These are phyloP conservation scores for Paramuricea clavata DNA, from an alignment of 92 coral and sea anemone species.

Conservation along the genomic window DNA sequence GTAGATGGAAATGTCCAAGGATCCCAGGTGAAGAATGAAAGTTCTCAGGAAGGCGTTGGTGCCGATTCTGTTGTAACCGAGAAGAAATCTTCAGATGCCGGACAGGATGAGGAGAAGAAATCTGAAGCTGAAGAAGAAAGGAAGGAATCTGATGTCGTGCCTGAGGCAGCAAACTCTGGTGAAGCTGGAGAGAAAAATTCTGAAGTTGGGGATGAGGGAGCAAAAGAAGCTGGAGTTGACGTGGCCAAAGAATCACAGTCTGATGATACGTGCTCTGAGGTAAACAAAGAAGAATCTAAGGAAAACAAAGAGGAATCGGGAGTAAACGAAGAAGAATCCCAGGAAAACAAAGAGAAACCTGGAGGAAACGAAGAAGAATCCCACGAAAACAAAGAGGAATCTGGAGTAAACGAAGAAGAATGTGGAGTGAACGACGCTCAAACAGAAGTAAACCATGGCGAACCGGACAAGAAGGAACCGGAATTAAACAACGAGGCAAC, in stretches of 20 bases:
- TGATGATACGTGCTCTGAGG: slow-evolving; percentile 6
- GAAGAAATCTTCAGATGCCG: neutral
- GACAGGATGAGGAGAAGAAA: neutral
- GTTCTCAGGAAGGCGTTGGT: neutral
- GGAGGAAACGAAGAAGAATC: neutral
- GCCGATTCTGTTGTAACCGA: neutral
- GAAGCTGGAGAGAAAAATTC: neutral
- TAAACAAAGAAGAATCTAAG: neutral
- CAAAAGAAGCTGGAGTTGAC: neutral
- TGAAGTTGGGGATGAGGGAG: neutral
- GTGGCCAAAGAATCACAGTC: slow-evolving; percentile 3
- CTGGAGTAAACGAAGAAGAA: neutral
- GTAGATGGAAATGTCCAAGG: neutral
- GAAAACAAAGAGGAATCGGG: neutral
- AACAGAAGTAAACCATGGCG: neutral
- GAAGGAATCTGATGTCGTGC: neutral
- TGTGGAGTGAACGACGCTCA: neutral
- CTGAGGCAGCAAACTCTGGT: neutral
- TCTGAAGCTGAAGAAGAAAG: slow-evolving; percentile 3
- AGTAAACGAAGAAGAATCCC: neutral
- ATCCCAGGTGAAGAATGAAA: slow-evolving; percentile 8
- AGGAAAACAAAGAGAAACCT: neutral
- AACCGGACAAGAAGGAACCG: neutral
- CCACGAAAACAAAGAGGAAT: neutral
- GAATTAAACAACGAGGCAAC: neutral